Conservation (phyloP, 2,113 vertebrate genomes). For the Oreotrochilus melanogaster region DNA sequence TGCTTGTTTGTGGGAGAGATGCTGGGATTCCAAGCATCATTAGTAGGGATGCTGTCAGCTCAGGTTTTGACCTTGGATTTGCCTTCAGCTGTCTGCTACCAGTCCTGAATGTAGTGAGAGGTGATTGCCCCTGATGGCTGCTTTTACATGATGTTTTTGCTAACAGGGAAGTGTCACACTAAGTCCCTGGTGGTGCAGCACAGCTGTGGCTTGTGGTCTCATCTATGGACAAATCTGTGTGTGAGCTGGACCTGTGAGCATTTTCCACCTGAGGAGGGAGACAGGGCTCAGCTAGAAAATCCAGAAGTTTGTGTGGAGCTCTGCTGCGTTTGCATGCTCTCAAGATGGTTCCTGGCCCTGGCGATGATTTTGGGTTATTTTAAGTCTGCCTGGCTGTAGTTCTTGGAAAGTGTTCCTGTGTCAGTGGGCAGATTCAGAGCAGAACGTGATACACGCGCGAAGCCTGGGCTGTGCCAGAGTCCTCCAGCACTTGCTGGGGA, state of each 20-base stretch:
- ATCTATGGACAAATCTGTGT: rapidly evolving
- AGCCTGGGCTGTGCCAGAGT: not conserved
- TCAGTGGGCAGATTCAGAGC: constrained; percentile 8
- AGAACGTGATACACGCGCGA: constrained; percentile 20
- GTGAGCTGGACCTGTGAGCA: rapidly evolving
- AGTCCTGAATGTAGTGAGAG: not conserved
- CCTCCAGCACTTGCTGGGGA: not conserved
- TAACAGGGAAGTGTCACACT: rapidly evolving
- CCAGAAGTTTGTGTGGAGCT: not conserved
- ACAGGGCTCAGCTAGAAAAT: not conserved
- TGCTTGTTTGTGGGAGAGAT: not conserved
- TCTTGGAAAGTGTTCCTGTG: not conserved
- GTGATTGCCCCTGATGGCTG: not conserved
- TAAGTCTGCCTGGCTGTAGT: not conserved
- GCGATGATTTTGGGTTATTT: not conserved
- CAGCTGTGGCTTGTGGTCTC: not conserved
- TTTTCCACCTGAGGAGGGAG: not conserved
- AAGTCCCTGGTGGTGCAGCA: not conserved
- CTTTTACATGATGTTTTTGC: not conserved
- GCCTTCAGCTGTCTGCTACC: rapidly evolving
- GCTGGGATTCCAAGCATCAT: rapidly evolving
- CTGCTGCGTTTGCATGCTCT: not conserved
- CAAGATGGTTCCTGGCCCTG: constrained; percentile 9
- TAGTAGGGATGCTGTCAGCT: not conserved
- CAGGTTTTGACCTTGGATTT: not conserved